Evolutionary conservation across 1,140 invertebrate species (phyloP).

Genomic region (Kradibia gibbosae): DNA sequence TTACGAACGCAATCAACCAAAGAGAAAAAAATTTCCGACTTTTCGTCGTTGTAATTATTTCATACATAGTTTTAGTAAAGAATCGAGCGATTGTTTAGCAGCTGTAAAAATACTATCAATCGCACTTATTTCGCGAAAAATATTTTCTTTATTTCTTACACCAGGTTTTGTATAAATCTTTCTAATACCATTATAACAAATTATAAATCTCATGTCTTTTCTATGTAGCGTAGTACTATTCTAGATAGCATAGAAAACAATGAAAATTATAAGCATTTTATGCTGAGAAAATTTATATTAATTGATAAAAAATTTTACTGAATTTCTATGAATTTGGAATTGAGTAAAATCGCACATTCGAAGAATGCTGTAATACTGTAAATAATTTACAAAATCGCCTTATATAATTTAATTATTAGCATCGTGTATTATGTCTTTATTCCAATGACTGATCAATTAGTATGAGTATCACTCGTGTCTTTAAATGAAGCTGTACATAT

Average conservation of each 20-base stretch:
- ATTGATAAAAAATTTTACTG: neutral
- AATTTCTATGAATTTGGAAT: conserved; percentile 4
- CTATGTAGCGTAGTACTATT: no score
- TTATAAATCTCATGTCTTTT: neutral
- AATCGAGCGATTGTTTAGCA: neutral
- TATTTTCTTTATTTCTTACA: neutral
- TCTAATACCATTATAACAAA: neutral
- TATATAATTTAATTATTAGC: neutral
- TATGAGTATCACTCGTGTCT: conserved; percentile 3
- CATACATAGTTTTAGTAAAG: neutral
- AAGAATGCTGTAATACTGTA: conserved; percentile 30
- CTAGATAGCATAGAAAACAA: no score
- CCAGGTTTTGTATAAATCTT: neutral
- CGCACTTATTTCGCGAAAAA: neutral
- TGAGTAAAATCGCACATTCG: conserved; percentile 8
- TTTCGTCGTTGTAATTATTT: conserved; percentile 9
- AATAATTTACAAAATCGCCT: neutral
- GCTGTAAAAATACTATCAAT: neutral
- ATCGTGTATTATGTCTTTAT: conserved; percentile 21
- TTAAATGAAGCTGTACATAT: conserved; percentile 40
- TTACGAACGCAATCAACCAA: conserved; percentile 43
- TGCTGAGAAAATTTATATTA: no score
- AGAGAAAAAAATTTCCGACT: conserved; percentile 23
- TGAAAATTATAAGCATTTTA: no score
- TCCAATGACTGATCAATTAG: conserved; percentile 35